Evolutionary conservation across 1,140 invertebrate species (phyloP), one percentile per base, ranked within the genome.

Genomic region (Oreohelix idahoensis): DNA sequence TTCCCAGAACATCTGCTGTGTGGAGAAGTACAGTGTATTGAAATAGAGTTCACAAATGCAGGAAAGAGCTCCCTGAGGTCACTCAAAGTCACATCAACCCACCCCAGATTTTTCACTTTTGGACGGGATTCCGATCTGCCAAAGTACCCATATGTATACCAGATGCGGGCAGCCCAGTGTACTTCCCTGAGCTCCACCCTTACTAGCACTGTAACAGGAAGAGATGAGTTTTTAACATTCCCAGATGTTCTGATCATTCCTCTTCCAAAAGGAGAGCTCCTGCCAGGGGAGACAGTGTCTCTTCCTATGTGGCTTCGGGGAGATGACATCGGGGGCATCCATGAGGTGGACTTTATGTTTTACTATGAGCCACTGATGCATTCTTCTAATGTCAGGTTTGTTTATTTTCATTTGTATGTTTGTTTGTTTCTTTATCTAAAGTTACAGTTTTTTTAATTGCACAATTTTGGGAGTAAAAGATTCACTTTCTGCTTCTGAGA

Each of bases 1-100:
- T 93, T 96, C n/a, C 94, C 94, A 75, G 91, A 93, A 0, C 94
- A 95, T 78, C 94, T 96, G 88, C 91, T 96, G 66, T 95, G 95
- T 88, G 95, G 96, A 11, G 96, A 97, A 92, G 93, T 97, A 51
- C 94, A 95, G 87, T 94, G 92, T 45, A 91, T 96, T 10, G 94
- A 94, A 69, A 93, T 96, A 2, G 94, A 95, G 79, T 93, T 97
- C 42, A 94, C 93, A 69, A 97, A 96, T 88, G 93, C 94, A 45
- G 96, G 96, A 20, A 94, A 94, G 35, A 94, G 95, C 23, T 92
- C 95, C 2, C 91, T 96, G 86, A 94, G 93, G 74, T 95, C 95
- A 87, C 92, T 96, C 36, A 93, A 95, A 81, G 90, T 96, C 38
- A 95, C 94, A 5, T 95, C 95, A 0, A 95, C 94, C 2, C 94